Evolutionary conservation across 2,113 vertebrate species (phyloP), one percentile per base, ranked within the genome.

Genomic region (Alces alces): DNA sequence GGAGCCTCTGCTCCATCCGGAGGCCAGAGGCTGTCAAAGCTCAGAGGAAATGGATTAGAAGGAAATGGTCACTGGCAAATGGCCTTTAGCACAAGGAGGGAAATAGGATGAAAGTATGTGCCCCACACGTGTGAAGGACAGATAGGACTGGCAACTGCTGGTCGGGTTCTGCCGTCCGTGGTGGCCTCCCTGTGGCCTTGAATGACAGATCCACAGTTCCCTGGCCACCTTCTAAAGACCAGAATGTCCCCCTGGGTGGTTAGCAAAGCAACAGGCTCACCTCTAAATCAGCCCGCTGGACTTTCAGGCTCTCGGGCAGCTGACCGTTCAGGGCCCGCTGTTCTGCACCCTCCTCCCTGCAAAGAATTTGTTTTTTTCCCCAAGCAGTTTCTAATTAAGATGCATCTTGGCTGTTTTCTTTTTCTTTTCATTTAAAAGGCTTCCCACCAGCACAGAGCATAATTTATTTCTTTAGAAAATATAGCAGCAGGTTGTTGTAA

Each of bases 381-480:
- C 73, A 57, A 87, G 93, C 61, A 39, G 57, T 91, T 95, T 93
- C 94, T 97, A 95, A 97, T 97, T 98, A 97, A 97, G 95, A 97
- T 96, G 86, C 96, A 70, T 96, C 33, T 87, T 87, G 86, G 86
- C 80, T 52, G 30, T 93, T 95, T 97, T 94, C 87, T 96, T 80
- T 90, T 47, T 78, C 86, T 97, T 89, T 86, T 86, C 11, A 60
- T 91, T 93, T 93, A 86, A 94, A 96, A 95, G 95, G 61, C 93
- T 92, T 96, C 92, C 47, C 43, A 76, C 92, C 70, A 94, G 87
- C 87, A 93, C 70, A 89, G 73, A 93, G 73, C 78, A 95, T 87
- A 95, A 97, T 95, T 97, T 96, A 96, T 95, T 95, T 98, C 93
- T 96, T 96, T 85, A 96, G 95, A 97, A 98, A 93, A 97, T 93